A percentile compares a stretch with the other conserved stretches of the same genome.
These are phyloP conservation scores for Stramonita haemastoma DNA, from an alignment of 2,888 invertebrate species.

Conservation along the genomic window DNA sequence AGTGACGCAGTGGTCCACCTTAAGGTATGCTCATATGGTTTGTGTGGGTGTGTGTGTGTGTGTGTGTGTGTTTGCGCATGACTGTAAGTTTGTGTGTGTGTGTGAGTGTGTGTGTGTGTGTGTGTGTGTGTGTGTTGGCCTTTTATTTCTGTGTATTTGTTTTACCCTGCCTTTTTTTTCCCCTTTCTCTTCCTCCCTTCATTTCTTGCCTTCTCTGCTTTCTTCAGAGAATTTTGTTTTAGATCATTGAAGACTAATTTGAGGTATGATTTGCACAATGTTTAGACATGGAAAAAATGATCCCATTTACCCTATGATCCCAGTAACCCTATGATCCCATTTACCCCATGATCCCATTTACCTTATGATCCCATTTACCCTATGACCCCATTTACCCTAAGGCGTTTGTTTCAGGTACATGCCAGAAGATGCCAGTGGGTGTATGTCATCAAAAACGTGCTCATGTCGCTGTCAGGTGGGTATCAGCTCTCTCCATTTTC, in stretches of 20 bases:
- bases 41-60: no score
- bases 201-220: no score
- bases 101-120: background rate
- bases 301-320: background rate
- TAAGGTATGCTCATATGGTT: no score
- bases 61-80: no score
- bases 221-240: no score
- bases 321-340: background rate
- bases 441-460: conserved; percentile 97
- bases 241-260: no score
- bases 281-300: no score
- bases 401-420: conserved; percentile 83
- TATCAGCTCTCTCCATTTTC: background rate
- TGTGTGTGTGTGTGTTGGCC: background rate
- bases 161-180: background rate
- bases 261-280: no score
- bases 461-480: conserved; percentile 95
- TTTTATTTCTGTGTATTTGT: background rate
- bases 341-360: background rate
- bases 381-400: background rate
- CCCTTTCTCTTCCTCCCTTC: no score
- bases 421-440: conserved; percentile 97
- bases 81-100: background rate
- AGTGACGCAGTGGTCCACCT: no score
- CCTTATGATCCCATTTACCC: background rate